Percentiles rank a stretch among this genome's conserved stretches.
phyloP scores from a whole-genome alignment of 2,113 vertebrate genomes.

The Oryzias javanicus region DNA sequence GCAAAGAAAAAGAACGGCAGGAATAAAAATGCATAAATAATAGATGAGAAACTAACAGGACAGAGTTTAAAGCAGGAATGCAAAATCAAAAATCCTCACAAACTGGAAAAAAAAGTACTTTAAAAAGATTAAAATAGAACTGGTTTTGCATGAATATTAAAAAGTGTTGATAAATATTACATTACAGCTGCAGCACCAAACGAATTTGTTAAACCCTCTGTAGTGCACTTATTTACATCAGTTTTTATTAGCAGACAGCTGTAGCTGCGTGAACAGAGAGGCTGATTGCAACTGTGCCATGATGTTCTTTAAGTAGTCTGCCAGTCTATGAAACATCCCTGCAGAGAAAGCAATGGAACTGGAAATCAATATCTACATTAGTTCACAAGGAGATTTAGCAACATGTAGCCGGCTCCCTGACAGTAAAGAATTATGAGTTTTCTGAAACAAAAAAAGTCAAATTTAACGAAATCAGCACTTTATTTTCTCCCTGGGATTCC shows the following conservation, averaged over 20 bases:
- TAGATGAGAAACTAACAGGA: no score
- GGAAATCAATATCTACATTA: constrained; percentile 9
- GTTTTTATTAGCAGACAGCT: constrained; percentile 27
- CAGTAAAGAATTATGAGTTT: constrained; percentile 12
- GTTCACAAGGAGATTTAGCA: background rate
- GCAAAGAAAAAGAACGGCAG: no score
- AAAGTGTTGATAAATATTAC: no score
- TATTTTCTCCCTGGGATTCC: constrained; percentile 58
- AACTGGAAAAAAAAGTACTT: no score
- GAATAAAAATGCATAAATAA: no score
- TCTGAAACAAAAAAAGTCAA: background rate
- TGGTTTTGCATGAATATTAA: no score
- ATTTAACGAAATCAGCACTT: constrained; percentile 62
- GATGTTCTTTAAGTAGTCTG: constrained; percentile 14
- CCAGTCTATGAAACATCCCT: constrained; percentile 11
- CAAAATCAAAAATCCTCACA: no score
- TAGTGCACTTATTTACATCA: no score
- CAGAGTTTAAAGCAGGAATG: no score
- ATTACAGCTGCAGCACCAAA: no score
- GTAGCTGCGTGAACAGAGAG: constrained; percentile 10
- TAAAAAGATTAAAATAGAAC: no score
- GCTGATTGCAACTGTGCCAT: constrained; percentile 17
- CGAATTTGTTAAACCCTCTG: no score
- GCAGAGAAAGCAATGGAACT: constrained; percentile 8
- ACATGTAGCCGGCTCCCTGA: background rate